Base-by-base conservation (phyloP, 2,113 vertebrate genomes). In the Upupa epops region DNA sequence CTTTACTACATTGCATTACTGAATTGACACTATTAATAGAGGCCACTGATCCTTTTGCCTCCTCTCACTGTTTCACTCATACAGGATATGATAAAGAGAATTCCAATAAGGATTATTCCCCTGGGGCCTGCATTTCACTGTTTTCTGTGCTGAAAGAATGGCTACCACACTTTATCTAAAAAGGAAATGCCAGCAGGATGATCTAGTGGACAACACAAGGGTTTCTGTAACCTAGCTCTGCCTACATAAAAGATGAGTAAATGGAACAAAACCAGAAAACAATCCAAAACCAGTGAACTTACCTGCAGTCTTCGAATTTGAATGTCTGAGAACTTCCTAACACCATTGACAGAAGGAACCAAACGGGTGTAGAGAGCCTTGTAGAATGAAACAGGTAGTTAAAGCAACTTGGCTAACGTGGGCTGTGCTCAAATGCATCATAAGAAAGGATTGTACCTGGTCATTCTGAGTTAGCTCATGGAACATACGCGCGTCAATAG, bases 381-480 rank as follows among this genome's bases (percentile, higher is more conserved):
- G 36, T 74, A 96, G 60, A 94, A 93, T 17, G 36, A 90, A 80
- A 93, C 6, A 58, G 20, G 29, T 9, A 68, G 6, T 18, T 36
- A 28, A 56, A 79, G 63, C 29, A 49, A 20, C 52, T 52, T 71
- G 78, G 46, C 22, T 49, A 66, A 74, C 82, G 60, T 8, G 9
- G 51, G 74, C 16, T 58, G 34, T 34, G 58, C 8, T 55, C n/a
- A 70, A 74, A 45, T 1, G 18, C 28, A 21, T 3, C 6, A 5
- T 3, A 29, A 63, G 63, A 15, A 79, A 72, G 40, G 72, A 32
- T 6, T 24, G 6, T 96, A 99, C 99, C 98, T 99, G 99, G 96
- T 99, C 98, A 40, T 98, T 96, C 87, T 99, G 99, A 6, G 99
- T 99, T 69, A 97, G 77, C 94, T 99, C 99, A 0, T 99, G 99